Base-by-base conservation (phyloP, 2,113 vertebrate species). In the Microtus pennsylvanicus region DNA sequence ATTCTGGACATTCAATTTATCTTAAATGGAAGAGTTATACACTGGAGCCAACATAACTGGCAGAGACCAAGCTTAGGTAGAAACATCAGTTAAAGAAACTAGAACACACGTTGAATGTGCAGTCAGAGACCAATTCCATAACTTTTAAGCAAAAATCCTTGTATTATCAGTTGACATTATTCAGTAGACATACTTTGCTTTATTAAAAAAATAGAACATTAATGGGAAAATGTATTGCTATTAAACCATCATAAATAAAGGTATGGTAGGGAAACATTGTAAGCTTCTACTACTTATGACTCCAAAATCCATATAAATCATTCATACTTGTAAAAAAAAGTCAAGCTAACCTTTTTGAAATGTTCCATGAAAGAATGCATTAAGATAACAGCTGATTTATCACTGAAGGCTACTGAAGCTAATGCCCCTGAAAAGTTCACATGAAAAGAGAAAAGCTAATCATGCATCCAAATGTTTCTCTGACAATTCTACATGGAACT, bases 31-130 rank as follows among this genome's bases (percentile, higher is more conserved):
- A 89, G 38, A 47, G 55, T 87, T 89, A 94, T 61, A 92, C 52
- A 88, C 38, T 93, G 86, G 86, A 94, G 55, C 45, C 85, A 93
- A 87, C 42, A 22, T 90, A 96, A 89, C 61, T 92, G 75, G 47
- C 88, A 94, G 90, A 97, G 92, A 94, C 47, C 94, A 96, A 94
- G 81, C 72, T 78, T 92, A 90, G 21, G 50, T 92, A 95, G 89
- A 96, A 97, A 94, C 55, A 69, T 96, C 87, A 95, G 87, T 81
- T 93, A 96, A 94, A 94, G 78, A 95, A 95, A 89, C 85, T 83
- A 42, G 50, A 96, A 94, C 42, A 93, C 28, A 93, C 33, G 80
- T 87, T 65, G 95, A n/a, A 91, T 83, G 26, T 61, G 58, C 65
- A 94, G 72, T 83, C 81, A 87, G 55, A 70, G 10, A 87, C 74